Evolutionary conservation across 1,140 invertebrate species (phyloP), one percentile per base, ranked within the genome.

Genomic region (Schlechtendalia chinensis): DNA sequence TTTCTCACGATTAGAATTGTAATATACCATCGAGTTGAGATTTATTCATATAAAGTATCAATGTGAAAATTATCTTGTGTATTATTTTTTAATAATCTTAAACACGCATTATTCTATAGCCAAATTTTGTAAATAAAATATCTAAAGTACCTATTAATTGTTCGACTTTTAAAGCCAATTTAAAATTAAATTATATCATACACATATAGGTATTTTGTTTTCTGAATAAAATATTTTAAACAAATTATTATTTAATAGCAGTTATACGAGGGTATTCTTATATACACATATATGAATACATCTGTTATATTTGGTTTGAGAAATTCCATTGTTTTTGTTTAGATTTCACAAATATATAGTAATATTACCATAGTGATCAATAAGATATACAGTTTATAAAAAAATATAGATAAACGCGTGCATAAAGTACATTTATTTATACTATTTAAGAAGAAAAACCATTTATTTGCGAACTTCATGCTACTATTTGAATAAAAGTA

Each of bases 311-410:
- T 67, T 67, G 19, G 29, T 39, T 39, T 39, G n/a, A 67, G 11
- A 45, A 67, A 67, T 45, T 39, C 27, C 17, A 29, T 67, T 65
- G n/a, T 63, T 32, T 63, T 8, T 32, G n/a, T 67, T 67, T 67
- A 10, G 32, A 45, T 22, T 22, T 19, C 39, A 65, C 39, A 39
- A 45, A 11, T 39, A n/a, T 65, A n/a, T n/a, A n/a, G n/a, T n/a
- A n/a, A n/a, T n/a, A 22, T 67, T 22, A 22, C 16, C 32, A 45
- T 67, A 67, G n/a, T 67, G 39, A 3, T 67, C 6, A 67, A 67
- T 16, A 29, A 29, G 32, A 16, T 67, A 67, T 29, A 45, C 5
- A 45, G n/a, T 19, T 14, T 67, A 67, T 22, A 39, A 39, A 45
- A 10, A 22, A 5, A 39, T 67, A 39, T 19, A 67, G 32, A 39